Evolutionary conservation across 1,140 invertebrate genomes (phyloP).

Genomic region (Drosophila pseudoobscura): DNA sequence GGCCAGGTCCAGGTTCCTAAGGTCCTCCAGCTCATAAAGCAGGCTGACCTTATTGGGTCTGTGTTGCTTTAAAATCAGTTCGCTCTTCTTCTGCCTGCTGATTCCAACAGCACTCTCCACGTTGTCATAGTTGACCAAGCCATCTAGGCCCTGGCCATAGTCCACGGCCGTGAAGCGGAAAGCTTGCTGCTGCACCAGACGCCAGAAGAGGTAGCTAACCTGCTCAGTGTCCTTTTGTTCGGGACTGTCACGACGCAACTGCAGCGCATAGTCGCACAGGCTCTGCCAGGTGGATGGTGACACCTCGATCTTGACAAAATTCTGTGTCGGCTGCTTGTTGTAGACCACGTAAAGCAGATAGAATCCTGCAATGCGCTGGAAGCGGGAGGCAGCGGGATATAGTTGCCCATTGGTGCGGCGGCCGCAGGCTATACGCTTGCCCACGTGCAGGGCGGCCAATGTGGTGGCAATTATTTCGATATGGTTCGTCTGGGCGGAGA

Average conservation of each 20-base stretch:
- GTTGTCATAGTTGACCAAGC: constrained; percentile 62
- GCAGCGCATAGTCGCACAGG: constrained; percentile 39
- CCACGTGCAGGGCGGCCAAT: constrained; percentile 58
- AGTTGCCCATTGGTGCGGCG: constrained; percentile 42
- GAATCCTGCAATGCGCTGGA: constrained; percentile 56
- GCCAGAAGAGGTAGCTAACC: constrained; percentile 61
- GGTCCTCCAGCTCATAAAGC: constrained; percentile 29
- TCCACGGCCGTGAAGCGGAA: constrained; percentile 69
- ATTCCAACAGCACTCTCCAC: constrained; percentile 29
- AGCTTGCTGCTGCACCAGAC: constrained; percentile 51
- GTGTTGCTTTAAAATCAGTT: constrained; percentile 22
- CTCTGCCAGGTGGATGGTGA: constrained; percentile 54
- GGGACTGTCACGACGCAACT: neutral
- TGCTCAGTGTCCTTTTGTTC: constrained; percentile 46
- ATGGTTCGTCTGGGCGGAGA: constrained; percentile 57
- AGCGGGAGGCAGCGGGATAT: constrained; percentile 33
- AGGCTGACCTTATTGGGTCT: constrained; percentile 24
- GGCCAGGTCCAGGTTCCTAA: constrained; percentile 15
- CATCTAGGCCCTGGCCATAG: constrained; percentile 61
- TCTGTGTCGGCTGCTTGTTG: constrained; percentile 73
- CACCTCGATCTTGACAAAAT: constrained; percentile 65
- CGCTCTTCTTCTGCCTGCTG: constrained; percentile 1
- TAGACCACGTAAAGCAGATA: constrained; percentile 69
- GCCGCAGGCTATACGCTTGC: constrained; percentile 58
- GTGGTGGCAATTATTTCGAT: constrained; percentile 72